Conservation (phyloP, 2,888 invertebrate genomes). For the Spicauda simplicius region DNA sequence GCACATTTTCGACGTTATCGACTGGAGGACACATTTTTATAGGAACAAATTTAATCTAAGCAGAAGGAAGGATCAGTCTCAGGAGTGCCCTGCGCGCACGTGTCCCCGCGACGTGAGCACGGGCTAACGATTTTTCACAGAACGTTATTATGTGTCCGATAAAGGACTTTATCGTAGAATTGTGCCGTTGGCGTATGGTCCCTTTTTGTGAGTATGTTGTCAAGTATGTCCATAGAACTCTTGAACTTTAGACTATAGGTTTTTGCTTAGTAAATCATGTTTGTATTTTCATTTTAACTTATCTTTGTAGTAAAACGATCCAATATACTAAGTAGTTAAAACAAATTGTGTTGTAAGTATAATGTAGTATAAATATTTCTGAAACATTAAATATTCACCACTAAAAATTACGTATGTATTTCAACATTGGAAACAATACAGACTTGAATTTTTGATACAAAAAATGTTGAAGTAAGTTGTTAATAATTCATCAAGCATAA, state of each 20-base stretch:
- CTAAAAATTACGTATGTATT: no score
- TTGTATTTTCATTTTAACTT: no score
- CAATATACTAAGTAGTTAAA: no score
- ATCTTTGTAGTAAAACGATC: no score
- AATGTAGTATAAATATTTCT: no score
- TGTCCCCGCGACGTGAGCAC: slow-evolving; percentile 67
- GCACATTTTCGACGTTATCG: slow-evolving; percentile 79
- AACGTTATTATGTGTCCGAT: slow-evolving; percentile 72
- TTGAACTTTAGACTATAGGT: not conserved
- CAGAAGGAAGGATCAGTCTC: slow-evolving; percentile 79
- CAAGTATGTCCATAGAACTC: not conserved
- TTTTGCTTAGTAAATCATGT: no score
- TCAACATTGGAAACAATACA: no score
- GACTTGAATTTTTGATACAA: no score
- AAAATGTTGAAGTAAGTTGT: no score
- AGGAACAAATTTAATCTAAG: slow-evolving; percentile 82
- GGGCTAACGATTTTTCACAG: slow-evolving; percentile 74
- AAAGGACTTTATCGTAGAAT: slow-evolving; percentile 67
- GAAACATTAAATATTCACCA: no score
- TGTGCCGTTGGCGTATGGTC: slow-evolving; percentile 54
- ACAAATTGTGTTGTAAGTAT: no score
- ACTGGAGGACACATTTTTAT: slow-evolving; percentile 76
- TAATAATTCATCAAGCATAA: no score
- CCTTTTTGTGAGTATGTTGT: slow-evolving; percentile 35
- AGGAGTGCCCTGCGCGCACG: slow-evolving; percentile 72